phyloP scores from a whole-genome alignment of 2,113 vertebrate species.

The Menura novaehollandiae region DNA sequence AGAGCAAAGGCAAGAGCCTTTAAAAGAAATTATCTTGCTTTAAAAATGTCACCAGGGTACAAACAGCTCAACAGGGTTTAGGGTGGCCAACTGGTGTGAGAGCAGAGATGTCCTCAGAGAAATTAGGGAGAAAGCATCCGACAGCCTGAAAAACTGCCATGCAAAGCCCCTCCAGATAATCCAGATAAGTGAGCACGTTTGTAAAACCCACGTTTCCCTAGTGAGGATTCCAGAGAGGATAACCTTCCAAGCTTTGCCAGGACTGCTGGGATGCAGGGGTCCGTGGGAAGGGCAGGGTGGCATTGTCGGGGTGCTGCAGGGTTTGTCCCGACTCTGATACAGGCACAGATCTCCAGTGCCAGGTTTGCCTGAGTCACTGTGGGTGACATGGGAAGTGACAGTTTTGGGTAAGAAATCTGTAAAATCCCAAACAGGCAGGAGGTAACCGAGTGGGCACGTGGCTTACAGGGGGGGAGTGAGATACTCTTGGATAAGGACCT shows the following conservation, averaged over 20 bases:
- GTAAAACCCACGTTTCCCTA: not conserved
- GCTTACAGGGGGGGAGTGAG: fast-evolving
- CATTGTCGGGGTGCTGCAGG: not conserved
- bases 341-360: not conserved
- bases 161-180: not conserved
- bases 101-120: not conserved
- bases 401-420: not conserved
- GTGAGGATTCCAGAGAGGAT: not conserved
- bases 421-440: not conserved
- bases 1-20: not conserved
- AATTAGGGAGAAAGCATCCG: not conserved
- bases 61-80: not conserved
- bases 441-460: fast-evolving
- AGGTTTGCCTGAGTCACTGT: not conserved
- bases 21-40: not conserved
- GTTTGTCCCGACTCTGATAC: not conserved
- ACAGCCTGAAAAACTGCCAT: not conserved
- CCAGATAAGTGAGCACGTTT: not conserved
- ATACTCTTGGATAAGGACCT: not conserved
- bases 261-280: not conserved
- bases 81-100: not conserved
- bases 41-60: not conserved
- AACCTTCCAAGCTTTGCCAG: not conserved
- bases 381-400: fast-evolving
- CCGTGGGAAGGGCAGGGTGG: not conserved